Conservation (phyloP, 2,113 vertebrate species). For the Parus major region DNA sequence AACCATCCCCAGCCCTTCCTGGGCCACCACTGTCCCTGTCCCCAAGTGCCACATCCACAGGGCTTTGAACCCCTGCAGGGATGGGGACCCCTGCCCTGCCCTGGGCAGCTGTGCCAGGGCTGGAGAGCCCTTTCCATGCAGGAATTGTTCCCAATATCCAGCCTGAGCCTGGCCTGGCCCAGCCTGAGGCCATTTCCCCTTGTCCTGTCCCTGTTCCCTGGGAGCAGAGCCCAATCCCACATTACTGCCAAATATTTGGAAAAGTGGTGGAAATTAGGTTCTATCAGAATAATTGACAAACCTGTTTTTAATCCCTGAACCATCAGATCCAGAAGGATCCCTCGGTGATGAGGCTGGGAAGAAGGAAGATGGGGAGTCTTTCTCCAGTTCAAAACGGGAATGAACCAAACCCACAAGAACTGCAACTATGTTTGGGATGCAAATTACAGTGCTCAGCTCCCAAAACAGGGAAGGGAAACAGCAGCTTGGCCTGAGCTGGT, state of each 20-base stretch:
- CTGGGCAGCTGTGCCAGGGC: neutral
- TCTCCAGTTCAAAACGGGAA: neutral
- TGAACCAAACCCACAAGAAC: neutral
- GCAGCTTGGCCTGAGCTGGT: neutral
- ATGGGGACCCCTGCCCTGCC: too few species aligned
- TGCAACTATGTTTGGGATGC: neutral
- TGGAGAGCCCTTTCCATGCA: rapidly evolving
- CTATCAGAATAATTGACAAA: neutral
- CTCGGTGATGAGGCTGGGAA: neutral
- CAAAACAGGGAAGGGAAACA: neutral
- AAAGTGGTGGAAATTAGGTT: neutral
- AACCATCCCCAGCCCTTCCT: too few species aligned
- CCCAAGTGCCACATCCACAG: neutral
- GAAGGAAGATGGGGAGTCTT: neutral
- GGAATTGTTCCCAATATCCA: neutral
- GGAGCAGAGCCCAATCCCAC: neutral
- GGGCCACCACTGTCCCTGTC: too few species aligned
- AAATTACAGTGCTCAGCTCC: neutral
- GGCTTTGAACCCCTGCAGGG: too few species aligned
- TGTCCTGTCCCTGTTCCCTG: neutral
- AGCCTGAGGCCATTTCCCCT: neutral
- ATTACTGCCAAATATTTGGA: rapidly evolving
- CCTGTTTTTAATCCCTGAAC: neutral
- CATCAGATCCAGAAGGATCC: neutral
- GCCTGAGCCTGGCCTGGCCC: neutral